phyloP scores from a whole-genome alignment of 2,797 vertebrate genomes.

The Myripristis murdjan region DNA sequence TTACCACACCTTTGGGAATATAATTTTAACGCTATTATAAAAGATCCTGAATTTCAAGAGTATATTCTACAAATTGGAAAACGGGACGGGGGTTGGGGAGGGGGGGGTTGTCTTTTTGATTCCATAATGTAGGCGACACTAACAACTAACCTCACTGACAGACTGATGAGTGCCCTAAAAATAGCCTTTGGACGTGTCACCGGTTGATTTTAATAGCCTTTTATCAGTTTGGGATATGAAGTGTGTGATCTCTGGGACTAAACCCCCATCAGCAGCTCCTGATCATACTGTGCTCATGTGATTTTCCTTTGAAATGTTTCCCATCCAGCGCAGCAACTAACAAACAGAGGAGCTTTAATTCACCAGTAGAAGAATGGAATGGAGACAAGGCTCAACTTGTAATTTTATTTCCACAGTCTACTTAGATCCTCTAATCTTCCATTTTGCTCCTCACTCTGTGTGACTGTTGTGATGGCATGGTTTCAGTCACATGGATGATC shows the following conservation, averaged over 20 bases:
- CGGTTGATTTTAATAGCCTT: constrained; percentile 14
- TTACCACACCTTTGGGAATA: background rate
- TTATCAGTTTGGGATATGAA: constrained; percentile 29
- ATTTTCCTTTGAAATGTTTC: no score
- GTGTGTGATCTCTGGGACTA: constrained; percentile 7
- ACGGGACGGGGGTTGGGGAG: background rate
- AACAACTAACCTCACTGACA: constrained; percentile 32
- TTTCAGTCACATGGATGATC: constrained; percentile 67
- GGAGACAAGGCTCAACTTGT: background rate
- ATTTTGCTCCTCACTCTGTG: constrained; percentile 37
- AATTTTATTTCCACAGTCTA: background rate
- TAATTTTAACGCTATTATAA: no score
- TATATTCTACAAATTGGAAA: constrained; percentile 24
- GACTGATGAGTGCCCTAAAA: constrained; percentile 22
- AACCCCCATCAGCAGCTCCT: background rate
- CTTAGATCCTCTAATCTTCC: background rate
- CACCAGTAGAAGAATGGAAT: background rate
- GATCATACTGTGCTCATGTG: constrained; percentile 9
- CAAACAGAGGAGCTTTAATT: no score
- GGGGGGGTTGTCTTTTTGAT: constrained; percentile 23
- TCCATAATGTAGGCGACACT: constrained; percentile 22
- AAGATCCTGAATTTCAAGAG: constrained; percentile 9
- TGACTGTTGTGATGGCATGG: constrained; percentile 43
- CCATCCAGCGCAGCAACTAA: background rate
- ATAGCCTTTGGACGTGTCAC: constrained; percentile 19